Evolutionary conservation across 1,140 invertebrate genomes (phyloP).

Genomic region (Drosophila truncata): DNA sequence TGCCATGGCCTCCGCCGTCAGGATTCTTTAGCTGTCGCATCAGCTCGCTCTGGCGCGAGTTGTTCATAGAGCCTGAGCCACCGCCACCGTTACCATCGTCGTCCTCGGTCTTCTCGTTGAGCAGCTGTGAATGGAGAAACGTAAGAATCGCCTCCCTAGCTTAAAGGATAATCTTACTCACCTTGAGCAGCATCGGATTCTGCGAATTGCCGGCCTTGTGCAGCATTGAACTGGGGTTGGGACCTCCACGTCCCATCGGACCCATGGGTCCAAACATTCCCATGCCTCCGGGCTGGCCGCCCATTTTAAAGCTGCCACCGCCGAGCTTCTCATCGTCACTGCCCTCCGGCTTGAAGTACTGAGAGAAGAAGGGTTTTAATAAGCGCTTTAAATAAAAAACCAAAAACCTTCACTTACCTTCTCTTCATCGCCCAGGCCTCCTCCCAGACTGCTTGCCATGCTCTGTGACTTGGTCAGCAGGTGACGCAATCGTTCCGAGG

Average conservation of each 20-base stretch:
- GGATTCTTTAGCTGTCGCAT: conserved; percentile 92
- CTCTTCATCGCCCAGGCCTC: conserved; percentile 83
- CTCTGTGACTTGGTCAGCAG: conserved; percentile 87
- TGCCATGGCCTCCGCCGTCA: conserved; percentile 86
- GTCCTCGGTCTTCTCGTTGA: conserved; percentile 94
- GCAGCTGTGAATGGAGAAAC: conserved; percentile 87
- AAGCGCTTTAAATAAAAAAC: background rate
- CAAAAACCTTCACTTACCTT: conserved; percentile 64
- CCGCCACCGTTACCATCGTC: conserved; percentile 87
- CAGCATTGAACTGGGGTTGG: conserved; percentile 38
- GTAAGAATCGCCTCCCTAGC: too few species aligned
- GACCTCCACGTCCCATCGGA: conserved; percentile 35
- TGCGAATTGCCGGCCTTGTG: conserved; percentile 77
- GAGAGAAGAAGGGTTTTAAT: background rate
- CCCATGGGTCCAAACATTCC: conserved; percentile 61
- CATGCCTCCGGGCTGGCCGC: conserved; percentile 39
- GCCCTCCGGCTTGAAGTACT: conserved; percentile 87
- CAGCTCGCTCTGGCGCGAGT: conserved; percentile 90
- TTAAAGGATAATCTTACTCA: conserved; percentile 74
- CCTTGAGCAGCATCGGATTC: conserved; percentile 91
- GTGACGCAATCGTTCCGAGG: conserved; percentile 89
- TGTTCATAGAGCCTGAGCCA: conserved; percentile 37
- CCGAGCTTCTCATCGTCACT: conserved; percentile 90
- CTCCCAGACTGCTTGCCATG: conserved; percentile 60
- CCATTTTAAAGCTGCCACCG: conserved; percentile 65